These are phyloP conservation scores for Cydia fagiglandana DNA, from an alignment of 1,140 invertebrate species.

Conservation along the genomic window DNA sequence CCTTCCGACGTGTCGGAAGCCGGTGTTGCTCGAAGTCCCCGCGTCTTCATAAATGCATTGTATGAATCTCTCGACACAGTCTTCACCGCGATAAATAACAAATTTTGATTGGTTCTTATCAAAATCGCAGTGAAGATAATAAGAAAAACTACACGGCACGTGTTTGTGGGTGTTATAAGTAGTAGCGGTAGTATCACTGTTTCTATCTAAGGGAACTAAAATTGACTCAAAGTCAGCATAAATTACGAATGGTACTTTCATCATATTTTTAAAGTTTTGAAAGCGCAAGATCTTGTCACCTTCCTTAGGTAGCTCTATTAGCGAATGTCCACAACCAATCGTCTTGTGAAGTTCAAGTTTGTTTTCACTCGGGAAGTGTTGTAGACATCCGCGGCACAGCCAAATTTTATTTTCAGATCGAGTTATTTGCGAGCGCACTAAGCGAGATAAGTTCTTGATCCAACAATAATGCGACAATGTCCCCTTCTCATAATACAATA, in stretches of 20 bases:
- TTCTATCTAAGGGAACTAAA: conserved; percentile 35
- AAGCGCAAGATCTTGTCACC: conserved; percentile 43
- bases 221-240: conserved; percentile 62
- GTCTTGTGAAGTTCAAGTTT: neutral
- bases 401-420: no score
- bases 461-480: no score
- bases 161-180: conserved; percentile 53
- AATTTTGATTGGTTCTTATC: conserved; percentile 46
- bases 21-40: no score
- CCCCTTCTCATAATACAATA: no score
- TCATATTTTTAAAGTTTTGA: conserved; percentile 45
- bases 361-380: neutral
- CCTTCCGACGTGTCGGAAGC: no score
- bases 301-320: conserved; percentile 35
- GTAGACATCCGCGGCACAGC: conserved; percentile 8
- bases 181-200: conserved; percentile 4
- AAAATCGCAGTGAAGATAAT: conserved; percentile 51
- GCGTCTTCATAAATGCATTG: no score
- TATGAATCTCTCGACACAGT: no score
- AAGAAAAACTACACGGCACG: conserved; percentile 48
- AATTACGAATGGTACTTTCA: conserved; percentile 52
- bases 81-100: no score
- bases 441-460: no score
- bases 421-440: no score
- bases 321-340: neutral